phyloP scores from a whole-genome alignment of 2,888 invertebrate genomes.

The Andrena flavipes region DNA sequence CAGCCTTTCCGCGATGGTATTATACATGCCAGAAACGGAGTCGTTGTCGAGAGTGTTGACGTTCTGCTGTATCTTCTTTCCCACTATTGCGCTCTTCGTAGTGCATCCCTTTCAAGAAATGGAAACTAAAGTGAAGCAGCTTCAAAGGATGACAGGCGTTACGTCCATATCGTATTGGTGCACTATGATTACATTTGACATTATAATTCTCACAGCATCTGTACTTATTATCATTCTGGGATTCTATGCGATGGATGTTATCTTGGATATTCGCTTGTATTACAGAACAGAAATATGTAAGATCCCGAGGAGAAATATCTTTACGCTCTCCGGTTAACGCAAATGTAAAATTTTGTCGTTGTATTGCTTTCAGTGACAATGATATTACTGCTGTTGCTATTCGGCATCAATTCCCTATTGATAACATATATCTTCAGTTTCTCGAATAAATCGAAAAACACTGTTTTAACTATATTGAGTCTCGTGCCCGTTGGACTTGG shows the following conservation, averaged over 20 bases:
- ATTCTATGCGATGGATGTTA: constrained; percentile 74
- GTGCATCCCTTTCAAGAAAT: constrained; percentile 89
- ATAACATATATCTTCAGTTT: constrained; percentile 80
- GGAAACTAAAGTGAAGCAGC: constrained; percentile 87
- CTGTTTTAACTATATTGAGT: constrained; percentile 73
- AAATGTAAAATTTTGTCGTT: neutral
- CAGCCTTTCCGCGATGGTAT: constrained; percentile 42
- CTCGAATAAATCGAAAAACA: constrained; percentile 75
- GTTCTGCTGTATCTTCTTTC: constrained; percentile 74
- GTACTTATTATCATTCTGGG: constrained; percentile 71
- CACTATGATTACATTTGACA: constrained; percentile 87
- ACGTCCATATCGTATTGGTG: constrained; percentile 88
- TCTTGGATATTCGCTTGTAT: constrained; percentile 74
- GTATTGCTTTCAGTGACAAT: constrained; percentile 83
- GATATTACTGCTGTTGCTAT: constrained; percentile 89
- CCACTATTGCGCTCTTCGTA: constrained; percentile 85
- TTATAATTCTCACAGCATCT: constrained; percentile 81
- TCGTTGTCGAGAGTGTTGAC: constrained; percentile 66
- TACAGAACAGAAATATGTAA: constrained; percentile 84
- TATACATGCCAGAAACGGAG: constrained; percentile 39
- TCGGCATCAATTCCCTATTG: constrained; percentile 88
- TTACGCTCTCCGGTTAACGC: neutral
- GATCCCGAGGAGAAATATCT: constrained; percentile 28
- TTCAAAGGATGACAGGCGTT: constrained; percentile 90
- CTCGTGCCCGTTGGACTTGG: constrained; percentile 76